Evolutionary conservation across 2,113 vertebrate species (phyloP).

Genomic region (Sturnus vulgaris): DNA sequence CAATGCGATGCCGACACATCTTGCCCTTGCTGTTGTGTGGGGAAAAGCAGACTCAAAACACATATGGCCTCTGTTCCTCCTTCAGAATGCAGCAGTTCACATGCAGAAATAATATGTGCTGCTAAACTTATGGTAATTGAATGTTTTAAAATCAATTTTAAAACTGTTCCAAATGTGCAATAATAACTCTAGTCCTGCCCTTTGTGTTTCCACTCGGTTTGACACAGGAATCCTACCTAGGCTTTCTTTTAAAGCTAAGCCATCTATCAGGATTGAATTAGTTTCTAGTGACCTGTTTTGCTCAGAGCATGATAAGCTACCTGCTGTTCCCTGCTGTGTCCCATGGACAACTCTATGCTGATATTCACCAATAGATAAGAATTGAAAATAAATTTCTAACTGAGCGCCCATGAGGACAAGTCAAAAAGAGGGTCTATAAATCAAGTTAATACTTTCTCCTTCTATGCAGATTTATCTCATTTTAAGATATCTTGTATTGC

Average conservation of each 20-base stretch:
- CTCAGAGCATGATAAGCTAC: neutral
- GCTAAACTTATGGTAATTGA: neutral
- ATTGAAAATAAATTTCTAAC: constrained; percentile 1
- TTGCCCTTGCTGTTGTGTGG: neutral
- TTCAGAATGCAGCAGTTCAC: neutral
- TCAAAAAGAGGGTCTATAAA: neutral
- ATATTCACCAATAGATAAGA: neutral
- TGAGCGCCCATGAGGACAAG: neutral
- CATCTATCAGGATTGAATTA: neutral
- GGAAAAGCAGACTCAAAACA: neutral
- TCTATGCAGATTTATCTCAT: constrained; percentile 26
- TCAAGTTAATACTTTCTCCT: constrained; percentile 30
- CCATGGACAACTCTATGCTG: neutral
- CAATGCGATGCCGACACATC: neutral
- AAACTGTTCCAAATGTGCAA: neutral
- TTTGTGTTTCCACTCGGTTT: neutral
- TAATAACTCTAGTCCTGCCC: neutral
- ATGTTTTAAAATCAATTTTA: neutral
- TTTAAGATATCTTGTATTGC: constrained; percentile 13
- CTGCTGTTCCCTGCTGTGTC: neutral
- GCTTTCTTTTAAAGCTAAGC: neutral
- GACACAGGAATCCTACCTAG: neutral
- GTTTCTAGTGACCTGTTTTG: neutral
- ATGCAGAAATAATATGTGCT: neutral
- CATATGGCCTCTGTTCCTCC: neutral